Evolutionary conservation across 2,113 vertebrate species (phyloP).

Genomic region (Caloenas nicobarica): DNA sequence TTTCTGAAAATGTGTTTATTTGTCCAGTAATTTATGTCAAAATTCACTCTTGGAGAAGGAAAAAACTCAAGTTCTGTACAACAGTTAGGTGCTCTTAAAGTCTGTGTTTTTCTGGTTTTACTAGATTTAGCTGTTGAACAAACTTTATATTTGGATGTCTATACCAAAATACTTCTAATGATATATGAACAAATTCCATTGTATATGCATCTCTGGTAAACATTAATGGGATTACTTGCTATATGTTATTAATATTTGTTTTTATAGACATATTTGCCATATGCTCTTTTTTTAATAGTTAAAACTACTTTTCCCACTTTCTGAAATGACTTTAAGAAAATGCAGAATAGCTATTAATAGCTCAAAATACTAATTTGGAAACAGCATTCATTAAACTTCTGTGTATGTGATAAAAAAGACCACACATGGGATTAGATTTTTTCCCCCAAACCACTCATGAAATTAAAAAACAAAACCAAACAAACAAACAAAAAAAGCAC

Average conservation of each 20-base stretch:
- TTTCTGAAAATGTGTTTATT: not conserved
- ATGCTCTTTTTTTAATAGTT: not conserved
- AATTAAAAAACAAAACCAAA: not conserved
- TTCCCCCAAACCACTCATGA: not conserved
- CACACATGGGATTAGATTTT: not conserved
- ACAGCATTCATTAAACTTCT: not conserved
- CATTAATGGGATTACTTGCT: not conserved
- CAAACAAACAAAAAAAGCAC: too few relatives aligned
- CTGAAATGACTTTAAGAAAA: not conserved
- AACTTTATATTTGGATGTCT: not conserved
- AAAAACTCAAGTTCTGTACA: not conserved
- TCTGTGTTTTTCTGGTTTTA: not conserved
- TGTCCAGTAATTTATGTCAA: not conserved
- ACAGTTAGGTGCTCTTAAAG: not conserved
- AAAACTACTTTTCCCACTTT: not conserved
- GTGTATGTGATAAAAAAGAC: not conserved
- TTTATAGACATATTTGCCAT: not conserved
- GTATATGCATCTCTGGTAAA: not conserved
- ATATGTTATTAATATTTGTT: not conserved
- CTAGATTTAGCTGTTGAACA: not conserved
- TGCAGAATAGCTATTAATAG: not conserved
- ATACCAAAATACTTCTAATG: not conserved
- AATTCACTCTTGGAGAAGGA: not conserved
- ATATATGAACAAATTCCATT: not conserved
- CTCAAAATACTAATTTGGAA: not conserved